Base-by-base conservation (phyloP, 1,140 invertebrate genomes). In the Hycleus phaleratus region DNA sequence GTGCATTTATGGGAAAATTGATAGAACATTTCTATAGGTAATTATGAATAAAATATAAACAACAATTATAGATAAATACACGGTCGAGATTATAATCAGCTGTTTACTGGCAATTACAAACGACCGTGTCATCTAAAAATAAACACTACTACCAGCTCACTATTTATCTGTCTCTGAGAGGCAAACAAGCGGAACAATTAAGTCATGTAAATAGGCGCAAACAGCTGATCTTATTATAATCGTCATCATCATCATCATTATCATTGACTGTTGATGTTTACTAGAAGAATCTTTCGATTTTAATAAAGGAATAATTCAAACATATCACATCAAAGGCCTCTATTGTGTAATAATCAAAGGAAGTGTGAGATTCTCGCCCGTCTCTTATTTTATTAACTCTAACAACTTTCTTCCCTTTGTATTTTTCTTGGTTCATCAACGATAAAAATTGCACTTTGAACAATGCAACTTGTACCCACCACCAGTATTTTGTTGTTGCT, bases 81-180 rank as follows among this genome's bases (percentile, higher is more conserved):
- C 3, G 32, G 7, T 32, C 32, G 32, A 53, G 51, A 53, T 53
- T 45, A 53, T 53, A 45, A 53, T 53, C 51, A 53, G 51, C 51
- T 53, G 51, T 53, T 53, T 53, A 53, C 51, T 52, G 7, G 51
- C 51, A 53, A 53, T 53, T 53, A 53, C 51, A 45, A 18, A 4
- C 51, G 51, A 53, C 51, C 51, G 51, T 53, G 51, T 53, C 51
- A 53, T 53, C 51, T 53, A 53, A 53, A 53, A 53, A 53, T 53
- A 53, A 53, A 53, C 51, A 32, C 51, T 40, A 53, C 46, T 38
- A 45, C 50, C 45, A 10, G 50, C 25, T 18, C 18, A 18, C 18
- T 18, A 18, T 18, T 18, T 18, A 18, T 18, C 18, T 32, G 7
- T 4, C 32, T 32, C 32, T 32, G 32, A 32, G 46, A 38, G 46